phyloP scores from a whole-genome alignment of 1,140 invertebrate species.

The Tribolium madens region DNA sequence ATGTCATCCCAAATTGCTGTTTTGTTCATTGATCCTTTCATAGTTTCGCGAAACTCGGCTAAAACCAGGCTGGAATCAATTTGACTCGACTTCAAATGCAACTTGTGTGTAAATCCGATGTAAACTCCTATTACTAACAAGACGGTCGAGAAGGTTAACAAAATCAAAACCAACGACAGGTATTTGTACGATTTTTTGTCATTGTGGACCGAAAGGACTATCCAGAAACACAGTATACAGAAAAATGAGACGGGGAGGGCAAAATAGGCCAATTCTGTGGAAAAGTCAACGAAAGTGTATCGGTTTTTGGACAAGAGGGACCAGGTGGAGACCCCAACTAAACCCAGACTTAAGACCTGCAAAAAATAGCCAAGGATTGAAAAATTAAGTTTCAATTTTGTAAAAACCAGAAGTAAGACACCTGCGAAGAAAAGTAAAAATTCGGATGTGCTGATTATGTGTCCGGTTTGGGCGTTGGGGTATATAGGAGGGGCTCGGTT shows the following conservation, averaged over 20 bases:
- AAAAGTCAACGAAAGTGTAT: background rate
- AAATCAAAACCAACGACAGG: background rate
- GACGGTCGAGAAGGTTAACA: constrained; percentile 1
- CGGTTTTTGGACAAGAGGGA: background rate
- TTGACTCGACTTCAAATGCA: background rate
- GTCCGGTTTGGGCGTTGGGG: constrained; percentile 4
- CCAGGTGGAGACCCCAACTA: background rate
- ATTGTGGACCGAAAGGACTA: constrained; percentile 2
- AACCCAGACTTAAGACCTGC: background rate
- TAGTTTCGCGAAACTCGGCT: background rate
- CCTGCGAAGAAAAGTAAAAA: background rate
- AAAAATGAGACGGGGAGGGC: background rate
- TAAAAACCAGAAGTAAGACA: background rate
- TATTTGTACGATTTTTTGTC: constrained; percentile 1
- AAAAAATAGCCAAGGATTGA: background rate
- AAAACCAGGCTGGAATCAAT: background rate
- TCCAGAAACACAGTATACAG: background rate
- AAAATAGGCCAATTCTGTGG: constrained; percentile 7
- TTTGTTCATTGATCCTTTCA: background rate
- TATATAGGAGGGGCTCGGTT: constrained; percentile 4
- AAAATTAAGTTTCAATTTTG: background rate
- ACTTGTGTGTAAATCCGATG: constrained; percentile 1
- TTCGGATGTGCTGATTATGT: background rate
- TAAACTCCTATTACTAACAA: background rate
- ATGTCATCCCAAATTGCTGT: constrained; percentile 30